Conservation (phyloP, 1,140 invertebrate genomes). For the Hylyphantes graminicola region DNA sequence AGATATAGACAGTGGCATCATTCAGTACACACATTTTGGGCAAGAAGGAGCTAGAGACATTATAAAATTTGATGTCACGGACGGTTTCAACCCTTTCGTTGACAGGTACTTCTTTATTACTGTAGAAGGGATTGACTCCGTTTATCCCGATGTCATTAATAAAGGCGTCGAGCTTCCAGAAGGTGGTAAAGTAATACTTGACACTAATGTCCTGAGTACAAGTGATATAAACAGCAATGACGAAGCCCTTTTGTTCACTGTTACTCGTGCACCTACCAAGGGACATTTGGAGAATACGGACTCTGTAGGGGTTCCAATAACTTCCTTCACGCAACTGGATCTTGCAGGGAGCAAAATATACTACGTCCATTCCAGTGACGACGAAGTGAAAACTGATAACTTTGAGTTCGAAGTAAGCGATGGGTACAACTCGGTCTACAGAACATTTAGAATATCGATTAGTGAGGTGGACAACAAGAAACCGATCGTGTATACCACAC, state of each 20-base stretch:
- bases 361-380: constrained; percentile 67
- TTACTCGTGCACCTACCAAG: constrained; percentile 67
- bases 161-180: constrained; percentile 68
- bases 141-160: constrained; percentile 67
- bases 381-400: constrained; percentile 69
- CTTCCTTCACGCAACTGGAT: constrained; percentile 68
- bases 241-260: constrained; percentile 65
- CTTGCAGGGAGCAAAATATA: constrained; percentile 68
- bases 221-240: constrained; percentile 68
- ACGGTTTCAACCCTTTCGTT: constrained; percentile 68
- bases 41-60: constrained; percentile 67
- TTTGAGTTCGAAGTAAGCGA: constrained; percentile 70
- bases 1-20: constrained; percentile 66
- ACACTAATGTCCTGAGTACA: constrained; percentile 67
- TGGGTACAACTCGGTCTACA: constrained; percentile 67
- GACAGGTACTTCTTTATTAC: constrained; percentile 68
- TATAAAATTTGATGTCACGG: constrained; percentile 69
- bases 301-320: constrained; percentile 66
- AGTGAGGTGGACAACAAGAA: constrained; percentile 69
- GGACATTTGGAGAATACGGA: constrained; percentile 67
- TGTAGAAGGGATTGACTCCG: constrained; percentile 67
- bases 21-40: constrained; percentile 68
- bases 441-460: constrained; percentile 68
- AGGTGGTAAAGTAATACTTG: constrained; percentile 66
- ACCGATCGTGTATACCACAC: constrained; percentile 67